These are phyloP conservation scores for Trichogramma dendrolimi DNA, from an alignment of 2,888 invertebrate genomes.

Conservation along the genomic window DNA sequence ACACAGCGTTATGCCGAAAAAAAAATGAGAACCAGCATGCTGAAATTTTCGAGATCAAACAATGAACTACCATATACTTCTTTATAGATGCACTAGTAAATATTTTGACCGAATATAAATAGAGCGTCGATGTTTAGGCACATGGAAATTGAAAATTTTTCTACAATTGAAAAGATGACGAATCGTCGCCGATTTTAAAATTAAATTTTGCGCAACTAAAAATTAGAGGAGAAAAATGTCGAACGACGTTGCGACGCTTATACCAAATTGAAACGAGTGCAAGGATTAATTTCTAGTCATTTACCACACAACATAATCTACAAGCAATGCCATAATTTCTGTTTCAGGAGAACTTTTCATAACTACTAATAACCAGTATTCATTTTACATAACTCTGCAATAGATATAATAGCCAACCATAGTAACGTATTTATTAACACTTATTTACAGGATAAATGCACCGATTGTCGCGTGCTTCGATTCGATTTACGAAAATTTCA, in stretches of 20 bases:
- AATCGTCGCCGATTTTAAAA: no score
- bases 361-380: constrained; percentile 4
- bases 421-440: not conserved
- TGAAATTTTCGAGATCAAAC: constrained; percentile 18
- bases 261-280: no score
- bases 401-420: constrained; percentile 8
- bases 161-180: no score
- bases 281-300: no score
- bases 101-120: constrained; percentile 24
- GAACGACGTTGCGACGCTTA: no score
- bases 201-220: no score
- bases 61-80: constrained; percentile 17
- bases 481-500: constrained; percentile 23
- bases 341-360: no score
- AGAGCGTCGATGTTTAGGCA: constrained; percentile 25
- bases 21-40: constrained; percentile 17
- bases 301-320: no score
- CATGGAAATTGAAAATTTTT: not conserved
- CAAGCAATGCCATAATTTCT: no score
- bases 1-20: constrained; percentile 21
- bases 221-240: no score
- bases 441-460: constrained; percentile 22
- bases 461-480: constrained; percentile 19
- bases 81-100: constrained; percentile 25
- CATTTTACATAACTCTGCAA: constrained; percentile 10